Base-by-base conservation (phyloP, 2,113 vertebrate genomes). In the Stigmatopora nigra region DNA sequence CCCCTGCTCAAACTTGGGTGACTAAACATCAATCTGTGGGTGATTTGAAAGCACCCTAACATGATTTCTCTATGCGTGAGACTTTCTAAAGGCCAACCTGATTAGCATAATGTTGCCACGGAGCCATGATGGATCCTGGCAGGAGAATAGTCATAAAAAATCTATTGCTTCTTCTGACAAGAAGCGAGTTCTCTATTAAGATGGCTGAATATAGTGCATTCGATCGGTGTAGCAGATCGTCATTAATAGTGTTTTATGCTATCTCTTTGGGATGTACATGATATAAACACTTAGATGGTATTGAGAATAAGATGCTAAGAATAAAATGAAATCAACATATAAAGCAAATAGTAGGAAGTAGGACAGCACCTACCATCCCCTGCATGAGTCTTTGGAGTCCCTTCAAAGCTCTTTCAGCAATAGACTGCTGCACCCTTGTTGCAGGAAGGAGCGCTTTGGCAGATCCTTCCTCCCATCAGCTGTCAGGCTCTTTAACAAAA, bases 191-290 rank as follows among this genome's bases (percentile, higher is more conserved):
- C 25, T 57, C 55, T 36, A 57, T 35, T 17, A 16, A 38, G 56
- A 58, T 58, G 56, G 31, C 35, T 17, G 31, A 31, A 56, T 55
- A 22, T 4, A 31, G 25, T 56, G 5, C 5, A 25, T 22, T 14
- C 14, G 11, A 14, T 6, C 38, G 10, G 8, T 17, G 56, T 35
- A 13, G 5, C 25, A 35, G 13, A 36, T 36, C 13, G 14, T 58
- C 8, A 38, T 9, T 7, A 10, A 17, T 35, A 16, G 14, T 2
- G 22, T 56, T 31, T 13, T 73, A 79, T 16, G 84, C 78, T 81
- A 82, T 82, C 80, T 77, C 78, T 80, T 80, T 74, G 73, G 77
- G 56, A 65, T 77, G 78, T 22, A 53, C 51, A 51, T 17, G 15
- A n/a, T 19, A n/a, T n/a, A 31, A 31, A 51, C 6, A 9, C 48